Percentiles rank a stretch among this genome's conserved stretches.
Evolutionary conservation across 1,140 invertebrate genomes (phyloP).

Genomic region (Monochamus saltuarius): DNA sequence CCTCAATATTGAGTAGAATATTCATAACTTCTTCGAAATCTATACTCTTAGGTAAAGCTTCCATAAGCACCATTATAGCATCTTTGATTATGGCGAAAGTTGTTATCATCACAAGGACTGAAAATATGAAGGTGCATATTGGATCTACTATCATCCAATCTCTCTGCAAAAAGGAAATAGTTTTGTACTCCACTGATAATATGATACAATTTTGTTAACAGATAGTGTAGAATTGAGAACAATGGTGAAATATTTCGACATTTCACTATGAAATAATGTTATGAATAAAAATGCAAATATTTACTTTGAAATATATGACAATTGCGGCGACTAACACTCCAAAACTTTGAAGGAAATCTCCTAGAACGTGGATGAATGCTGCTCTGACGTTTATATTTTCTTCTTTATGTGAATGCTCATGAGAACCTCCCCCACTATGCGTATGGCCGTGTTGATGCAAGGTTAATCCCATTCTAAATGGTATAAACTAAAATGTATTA

Average conservation of each 20-base stretch:
- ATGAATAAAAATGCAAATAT: not conserved
- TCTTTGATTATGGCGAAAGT: slow-evolving; percentile 94
- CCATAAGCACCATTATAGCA: slow-evolving; percentile 87
- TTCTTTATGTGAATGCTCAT: slow-evolving; percentile 59
- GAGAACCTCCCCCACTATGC: slow-evolving; percentile 57
- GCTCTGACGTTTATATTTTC: slow-evolving; percentile 94
- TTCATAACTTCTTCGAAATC: slow-evolving; percentile 83
- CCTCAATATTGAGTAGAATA: slow-evolving; percentile 81
- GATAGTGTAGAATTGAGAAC: too few species aligned
- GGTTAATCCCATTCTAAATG: slow-evolving; percentile 80
- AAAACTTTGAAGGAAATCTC: slow-evolving; percentile 95
- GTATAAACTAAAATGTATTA: not conserved
- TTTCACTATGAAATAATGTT: not conserved
- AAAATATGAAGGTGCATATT: slow-evolving; percentile 98
- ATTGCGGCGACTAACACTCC: slow-evolving; percentile 93
- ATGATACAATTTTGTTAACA: too few species aligned
- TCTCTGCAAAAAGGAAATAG: slow-evolving; percentile 63
- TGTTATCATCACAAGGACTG: slow-evolving; percentile 91
- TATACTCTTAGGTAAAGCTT: slow-evolving; percentile 88
- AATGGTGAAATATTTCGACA: not conserved
- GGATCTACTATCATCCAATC: slow-evolving; percentile 91
- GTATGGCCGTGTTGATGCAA: slow-evolving; percentile 80
- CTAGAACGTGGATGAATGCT: slow-evolving; percentile 97
- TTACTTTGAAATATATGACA: slow-evolving; percentile 89
- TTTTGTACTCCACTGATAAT: too few species aligned